Percentiles rank a stretch among this genome's conserved stretches.
Evolutionary conservation across 2,888 invertebrate species (phyloP).

Genomic region (Meiosimyza platycephala): DNA sequence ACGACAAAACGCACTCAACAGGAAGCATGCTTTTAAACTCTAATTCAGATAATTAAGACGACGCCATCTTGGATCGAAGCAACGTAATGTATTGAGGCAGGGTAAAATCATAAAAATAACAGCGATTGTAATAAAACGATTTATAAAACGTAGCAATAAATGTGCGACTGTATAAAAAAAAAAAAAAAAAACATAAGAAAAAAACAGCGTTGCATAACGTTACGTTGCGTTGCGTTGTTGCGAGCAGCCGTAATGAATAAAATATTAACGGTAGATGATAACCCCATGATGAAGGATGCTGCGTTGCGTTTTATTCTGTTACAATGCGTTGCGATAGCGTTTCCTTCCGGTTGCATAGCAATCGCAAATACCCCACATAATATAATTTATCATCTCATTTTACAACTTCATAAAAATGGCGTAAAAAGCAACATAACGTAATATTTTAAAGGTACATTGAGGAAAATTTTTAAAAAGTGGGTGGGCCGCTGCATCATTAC

Average conservation of each 20-base stretch:
- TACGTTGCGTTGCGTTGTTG: no score
- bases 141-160: not conserved
- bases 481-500: slow-evolving; percentile 30
- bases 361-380: slow-evolving; percentile 34
- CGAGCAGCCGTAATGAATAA: not conserved
- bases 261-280: not conserved
- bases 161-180: not conserved
- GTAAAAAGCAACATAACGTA: not conserved
- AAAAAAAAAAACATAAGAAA: not conserved
- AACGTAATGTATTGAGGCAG: not conserved
- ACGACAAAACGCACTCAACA: not conserved
- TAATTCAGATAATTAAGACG: slow-evolving; percentile 25
- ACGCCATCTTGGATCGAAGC: not conserved
- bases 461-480: not conserved
- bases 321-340: not conserved
- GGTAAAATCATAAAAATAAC: not conserved
- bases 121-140: not conserved
- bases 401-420: slow-evolving; percentile 35
- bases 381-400: slow-evolving; percentile 39
- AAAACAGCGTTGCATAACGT: not conserved
- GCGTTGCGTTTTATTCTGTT: not conserved
- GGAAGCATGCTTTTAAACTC: slow-evolving; percentile 11
- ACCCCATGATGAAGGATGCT: not conserved
- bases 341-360: slow-evolving; percentile 34
- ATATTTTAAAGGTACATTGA: no score